Base-by-base conservation (phyloP, 2,113 vertebrate genomes). In the Dipodomys spectabilis region DNA sequence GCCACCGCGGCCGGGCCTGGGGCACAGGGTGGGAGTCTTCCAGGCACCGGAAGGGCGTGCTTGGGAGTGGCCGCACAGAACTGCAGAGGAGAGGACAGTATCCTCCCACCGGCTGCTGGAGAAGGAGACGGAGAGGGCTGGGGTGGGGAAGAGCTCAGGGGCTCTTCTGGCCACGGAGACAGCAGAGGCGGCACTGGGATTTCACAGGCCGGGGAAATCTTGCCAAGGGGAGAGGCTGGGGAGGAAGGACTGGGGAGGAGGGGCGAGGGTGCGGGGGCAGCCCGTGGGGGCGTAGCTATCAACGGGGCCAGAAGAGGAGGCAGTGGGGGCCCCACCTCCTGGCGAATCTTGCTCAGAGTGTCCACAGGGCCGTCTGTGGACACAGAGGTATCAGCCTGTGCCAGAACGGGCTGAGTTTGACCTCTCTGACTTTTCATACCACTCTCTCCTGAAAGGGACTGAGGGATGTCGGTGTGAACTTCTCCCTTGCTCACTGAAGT, bases 51-150 rank as follows among this genome's bases (percentile, higher is more conserved):
- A 57, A 99, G 98, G 0, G 99, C 99, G 0, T 99, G 99, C 95
- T 99, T 99, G n/a, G 99, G 99, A 28, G 99, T 99, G 7, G 98
- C 98, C 15, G 99, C 98, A 90, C 99, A 99, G 57, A 99, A 99
- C 95, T 99, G 99, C 93, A 99, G 96, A 10, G 99, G 99, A 0
- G 99, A 99, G 0, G 99, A 98, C 60, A 95, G 0, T 25, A 97
- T 98, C 93, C 98, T 98, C 82, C 96, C 96, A 2, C 96, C 80
- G 28, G 90, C 82, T 2, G 65, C 13, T 1, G 79, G 94, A 20
- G 97, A 97, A 0, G 98, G 98, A 0, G 98, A 98, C 0, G 98
- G 97, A 57, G 98, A 98, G 30, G 98, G 97, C 23, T 95, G 91
- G 0, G 95, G 96, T 1, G 98, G 97, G 44, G 98, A 98, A 69